phyloP scores from a whole-genome alignment of 2,113 vertebrate species.

The Xyliphius kryptos region DNA sequence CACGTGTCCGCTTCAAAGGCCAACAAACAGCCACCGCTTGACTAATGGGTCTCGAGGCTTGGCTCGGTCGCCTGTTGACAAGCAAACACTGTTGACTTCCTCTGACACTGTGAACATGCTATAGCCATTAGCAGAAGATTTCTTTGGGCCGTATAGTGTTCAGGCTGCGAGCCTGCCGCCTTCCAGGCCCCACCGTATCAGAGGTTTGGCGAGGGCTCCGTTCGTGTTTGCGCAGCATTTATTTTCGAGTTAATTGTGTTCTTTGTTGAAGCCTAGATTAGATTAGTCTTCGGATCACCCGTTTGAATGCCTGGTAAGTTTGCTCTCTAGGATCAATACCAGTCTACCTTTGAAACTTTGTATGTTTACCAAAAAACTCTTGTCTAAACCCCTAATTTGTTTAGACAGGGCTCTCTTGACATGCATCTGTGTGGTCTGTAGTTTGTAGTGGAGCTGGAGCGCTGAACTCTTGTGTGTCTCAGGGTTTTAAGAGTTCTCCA shows the following conservation, averaged over 20 bases:
- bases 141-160: conserved; percentile 2
- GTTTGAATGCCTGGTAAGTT: conserved; percentile 55
- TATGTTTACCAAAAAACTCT: conserved; percentile 35
- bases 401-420: conserved; percentile 24
- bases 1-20: conserved; percentile 20
- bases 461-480: neutral
- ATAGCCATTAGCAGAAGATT: conserved; percentile 23
- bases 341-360: conserved; percentile 70
- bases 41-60: conserved; percentile 25
- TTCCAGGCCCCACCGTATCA: conserved; percentile 44
- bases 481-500: conserved; percentile 19
- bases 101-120: neutral
- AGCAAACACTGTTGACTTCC: conserved; percentile 17
- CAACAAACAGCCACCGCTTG: conserved; percentile 16
- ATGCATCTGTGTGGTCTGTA: conserved; percentile 26
- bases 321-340: conserved; percentile 74
- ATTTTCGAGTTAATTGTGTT: conserved; percentile 78
- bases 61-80: conserved; percentile 22
- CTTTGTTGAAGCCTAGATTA: conserved; percentile 80
- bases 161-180: conserved; percentile 8
- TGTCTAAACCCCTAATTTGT: conserved; percentile 32
- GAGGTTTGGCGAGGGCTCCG: conserved; percentile 33
- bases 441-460: neutral
- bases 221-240: conserved; percentile 70
- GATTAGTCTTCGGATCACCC: conserved; percentile 65